Conservation (phyloP, 2,113 vertebrate species). For the Heteronetta atricapilla region DNA sequence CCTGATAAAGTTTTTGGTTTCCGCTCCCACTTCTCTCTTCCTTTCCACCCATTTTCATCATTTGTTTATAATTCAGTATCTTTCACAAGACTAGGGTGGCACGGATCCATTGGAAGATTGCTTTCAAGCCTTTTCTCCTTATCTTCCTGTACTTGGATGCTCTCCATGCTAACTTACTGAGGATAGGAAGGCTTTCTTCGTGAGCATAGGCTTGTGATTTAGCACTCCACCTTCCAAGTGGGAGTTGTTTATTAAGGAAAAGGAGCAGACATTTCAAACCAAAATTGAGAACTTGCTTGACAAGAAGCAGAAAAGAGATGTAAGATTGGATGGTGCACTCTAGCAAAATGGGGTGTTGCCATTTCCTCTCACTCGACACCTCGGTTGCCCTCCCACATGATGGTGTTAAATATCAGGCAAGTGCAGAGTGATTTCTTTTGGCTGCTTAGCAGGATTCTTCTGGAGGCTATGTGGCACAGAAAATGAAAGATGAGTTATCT, state of each 20-base stretch:
- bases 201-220: background rate
- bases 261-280: background rate
- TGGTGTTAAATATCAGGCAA: slow-evolving; percentile 12
- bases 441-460: slow-evolving; percentile 17
- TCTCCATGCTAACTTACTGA: background rate
- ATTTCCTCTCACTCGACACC: slow-evolving; percentile 34
- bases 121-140: background rate
- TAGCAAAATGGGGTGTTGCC: slow-evolving; percentile 21
- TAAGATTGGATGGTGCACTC: background rate
- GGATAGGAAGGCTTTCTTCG: background rate
- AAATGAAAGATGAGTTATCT: background rate
- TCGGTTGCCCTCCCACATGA: background rate
- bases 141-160: background rate
- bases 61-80: background rate
- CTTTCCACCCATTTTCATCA: background rate
- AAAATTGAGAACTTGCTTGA: slow-evolving; percentile 2
- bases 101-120: background rate
- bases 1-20: background rate
- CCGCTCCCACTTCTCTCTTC: background rate
- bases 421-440: slow-evolving; percentile 48
- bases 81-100: background rate
- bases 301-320: slow-evolving; percentile 8
- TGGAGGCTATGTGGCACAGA: background rate
- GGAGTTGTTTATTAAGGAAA: slow-evolving; percentile 1
- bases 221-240: background rate